Base-by-base conservation (phyloP, 2,113 vertebrate species). In the Malaclemys terrapin region DNA sequence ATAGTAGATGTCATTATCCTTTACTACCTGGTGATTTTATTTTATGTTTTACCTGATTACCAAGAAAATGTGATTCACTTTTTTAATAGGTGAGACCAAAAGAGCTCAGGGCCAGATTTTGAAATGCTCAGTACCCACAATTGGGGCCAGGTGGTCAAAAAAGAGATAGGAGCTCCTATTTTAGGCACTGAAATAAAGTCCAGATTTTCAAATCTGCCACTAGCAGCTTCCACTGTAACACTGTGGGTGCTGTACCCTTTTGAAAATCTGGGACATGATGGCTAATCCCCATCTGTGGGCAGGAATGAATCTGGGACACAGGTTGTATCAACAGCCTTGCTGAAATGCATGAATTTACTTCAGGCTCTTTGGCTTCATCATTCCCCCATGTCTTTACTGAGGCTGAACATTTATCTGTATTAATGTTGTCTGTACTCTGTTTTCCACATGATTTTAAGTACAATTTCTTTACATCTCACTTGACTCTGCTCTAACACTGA, bases 51-150 rank as follows among this genome's bases (percentile, higher is more conserved):
- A 72, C n/a, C 19, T 52, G 49, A 84, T 92, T 95, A 91, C 82
- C 80, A 42, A 52, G 84, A 87, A 54, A 38, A 2, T 84, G 78
- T 91, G 49, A 17, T 42, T 87, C 16, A 81, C 45, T 13, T 92
- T 75, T 94, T 47, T 52, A 81, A 94, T 93, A 95, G n/a, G 72
- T 27, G 42, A 47, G 75, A 45, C 84, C 25, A 92, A 85, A 93
- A 92, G 1, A 3, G 53, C 13, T 80, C 87, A 85, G 92, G 19
- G 85, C 2, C 31, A 2, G 0, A 87, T 50, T 29, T 84, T 91
- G 85, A 88, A 82, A 53, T 42, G 20, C 62, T 86, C 25, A 14
- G 42, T 47, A 78, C 24, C 42, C 45, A 72, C n/a, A 72, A n/a
- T 38, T 72, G n/a, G 65, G n/a, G n/a, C n/a, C 38, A 25, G 11